phyloP scores from a whole-genome alignment of 92 coral and sea anemone genomes.

The Zoanthus solanderi region DNA sequence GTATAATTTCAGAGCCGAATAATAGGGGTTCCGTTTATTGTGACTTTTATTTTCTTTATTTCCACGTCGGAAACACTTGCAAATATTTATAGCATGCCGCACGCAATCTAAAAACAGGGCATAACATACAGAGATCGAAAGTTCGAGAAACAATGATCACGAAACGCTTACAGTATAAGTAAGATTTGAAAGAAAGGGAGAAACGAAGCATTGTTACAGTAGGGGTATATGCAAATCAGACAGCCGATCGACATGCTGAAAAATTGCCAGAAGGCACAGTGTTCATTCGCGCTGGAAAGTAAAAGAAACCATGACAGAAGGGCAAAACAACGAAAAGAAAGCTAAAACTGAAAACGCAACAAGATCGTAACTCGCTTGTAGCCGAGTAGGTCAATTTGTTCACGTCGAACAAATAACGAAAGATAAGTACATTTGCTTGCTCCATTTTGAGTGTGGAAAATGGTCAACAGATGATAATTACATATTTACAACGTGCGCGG shows the following conservation, averaged over 20 bases:
- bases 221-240: constrained; percentile 42
- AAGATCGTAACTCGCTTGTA: constrained; percentile 25
- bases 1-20: no score
- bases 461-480: no score
- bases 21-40: no score
- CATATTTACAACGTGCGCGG: no score
- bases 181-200: background rate
- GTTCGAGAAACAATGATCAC: background rate
- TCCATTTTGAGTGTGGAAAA: no score
- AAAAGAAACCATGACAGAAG: constrained; percentile 26
- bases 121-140: background rate
- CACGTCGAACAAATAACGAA: constrained; percentile 43
- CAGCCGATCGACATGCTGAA: constrained; percentile 7
- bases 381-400: constrained; percentile 27
- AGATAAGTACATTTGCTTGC: constrained; percentile 29
- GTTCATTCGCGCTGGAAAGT: constrained; percentile 28
- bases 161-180: background rate
- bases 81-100: no score
- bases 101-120: constrained; percentile 17
- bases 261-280: constrained; percentile 17
- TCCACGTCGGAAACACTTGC: no score
- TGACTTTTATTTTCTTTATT: no score
- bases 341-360: constrained; percentile 46
- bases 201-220: constrained; percentile 16
- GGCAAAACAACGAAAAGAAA: constrained; percentile 34